These are phyloP conservation scores for Neoitamus cyanurus DNA, from an alignment of 2,888 invertebrate genomes.

Conservation along the genomic window DNA sequence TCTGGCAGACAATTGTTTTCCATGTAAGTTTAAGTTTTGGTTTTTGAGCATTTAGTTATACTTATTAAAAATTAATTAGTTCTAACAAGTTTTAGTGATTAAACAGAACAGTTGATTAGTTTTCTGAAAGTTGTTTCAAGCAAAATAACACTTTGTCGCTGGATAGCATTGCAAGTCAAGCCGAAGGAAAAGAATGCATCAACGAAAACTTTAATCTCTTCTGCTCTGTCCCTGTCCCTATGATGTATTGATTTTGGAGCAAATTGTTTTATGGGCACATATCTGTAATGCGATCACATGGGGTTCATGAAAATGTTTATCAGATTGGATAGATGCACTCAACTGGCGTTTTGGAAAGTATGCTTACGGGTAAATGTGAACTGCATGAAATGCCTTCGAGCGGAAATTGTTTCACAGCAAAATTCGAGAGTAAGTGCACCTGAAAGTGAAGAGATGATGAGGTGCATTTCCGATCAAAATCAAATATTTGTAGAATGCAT, in stretches of 20 bases:
- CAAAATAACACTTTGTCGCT: neutral
- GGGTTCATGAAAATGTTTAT: neutral
- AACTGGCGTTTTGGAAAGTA: neutral
- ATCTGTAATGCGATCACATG: neutral
- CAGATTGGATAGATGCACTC: neutral
- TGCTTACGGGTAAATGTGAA: neutral
- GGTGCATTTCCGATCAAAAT: neutral
- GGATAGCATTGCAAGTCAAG: too few species aligned
- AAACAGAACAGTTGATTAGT: conserved; percentile 25
- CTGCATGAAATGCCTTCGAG: neutral
- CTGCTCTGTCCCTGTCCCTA: too few species aligned
- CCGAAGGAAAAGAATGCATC: too few species aligned
- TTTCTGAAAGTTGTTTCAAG: conserved; percentile 20
- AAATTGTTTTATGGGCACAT: neutral
- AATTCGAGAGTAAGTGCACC: neutral
- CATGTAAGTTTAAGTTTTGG: conserved; percentile 63
- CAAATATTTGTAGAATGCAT: neutral
- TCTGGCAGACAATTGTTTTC: conserved; percentile 66
- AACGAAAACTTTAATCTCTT: too few species aligned
- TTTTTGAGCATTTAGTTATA: conserved; percentile 26
- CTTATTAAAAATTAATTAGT: conserved; percentile 34
- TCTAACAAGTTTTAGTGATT: conserved; percentile 29
- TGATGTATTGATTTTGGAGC: neutral
- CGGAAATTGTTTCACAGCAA: neutral
- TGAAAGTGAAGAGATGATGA: neutral